phyloP scores from a whole-genome alignment of 2,113 vertebrate genomes.

The Cacatua alba region DNA sequence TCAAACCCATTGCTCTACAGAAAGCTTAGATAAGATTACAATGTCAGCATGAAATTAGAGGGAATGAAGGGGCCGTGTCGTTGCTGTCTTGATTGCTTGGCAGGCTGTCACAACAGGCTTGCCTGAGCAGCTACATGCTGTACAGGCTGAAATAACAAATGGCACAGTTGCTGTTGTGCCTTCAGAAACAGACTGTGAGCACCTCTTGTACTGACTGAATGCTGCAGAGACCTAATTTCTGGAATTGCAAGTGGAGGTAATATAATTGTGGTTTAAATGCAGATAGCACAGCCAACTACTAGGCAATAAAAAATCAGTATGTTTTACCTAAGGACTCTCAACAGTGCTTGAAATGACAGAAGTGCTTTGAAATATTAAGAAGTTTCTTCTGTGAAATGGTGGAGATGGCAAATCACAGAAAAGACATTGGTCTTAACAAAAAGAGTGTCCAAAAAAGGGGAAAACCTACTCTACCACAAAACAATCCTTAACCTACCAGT shows the following conservation, averaged over 20 bases:
- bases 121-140: not conserved
- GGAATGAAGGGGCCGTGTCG: rapidly evolving
- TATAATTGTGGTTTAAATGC: not conserved
- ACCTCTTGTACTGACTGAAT: not conserved
- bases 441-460: not conserved
- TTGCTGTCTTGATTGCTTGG: not conserved
- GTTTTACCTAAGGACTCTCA: not conserved
- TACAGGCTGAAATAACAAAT: not conserved
- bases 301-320: not conserved
- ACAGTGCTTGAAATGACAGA: not conserved
- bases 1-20: not conserved
- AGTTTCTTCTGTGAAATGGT: not conserved
- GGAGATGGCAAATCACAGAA: not conserved
- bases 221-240: not conserved
- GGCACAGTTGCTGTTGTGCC: not conserved
- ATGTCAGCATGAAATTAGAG: not conserved
- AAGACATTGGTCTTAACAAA: not conserved
- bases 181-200: not conserved
- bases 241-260: not conserved
- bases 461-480: not conserved
- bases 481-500: not conserved
- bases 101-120: not conserved
- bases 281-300: not conserved
- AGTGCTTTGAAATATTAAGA: not conserved
- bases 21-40: not conserved